Conservation (phyloP, 2,888 invertebrate genomes). For the Hermodice carunculata region DNA sequence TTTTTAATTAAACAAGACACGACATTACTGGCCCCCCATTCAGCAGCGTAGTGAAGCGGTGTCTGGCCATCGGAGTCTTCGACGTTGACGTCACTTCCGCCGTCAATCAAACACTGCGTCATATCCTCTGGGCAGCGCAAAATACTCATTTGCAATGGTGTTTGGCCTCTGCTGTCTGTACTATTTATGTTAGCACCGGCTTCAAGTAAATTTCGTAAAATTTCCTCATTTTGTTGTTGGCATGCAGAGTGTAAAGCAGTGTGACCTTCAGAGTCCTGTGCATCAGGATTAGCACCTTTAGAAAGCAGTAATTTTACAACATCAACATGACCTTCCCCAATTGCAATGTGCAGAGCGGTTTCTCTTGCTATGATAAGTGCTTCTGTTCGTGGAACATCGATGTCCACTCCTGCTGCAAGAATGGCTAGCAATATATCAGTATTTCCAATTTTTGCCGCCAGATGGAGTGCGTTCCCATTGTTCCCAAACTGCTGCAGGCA, state of each 20-base stretch:
- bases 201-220: conserved; percentile 27
- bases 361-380: background rate
- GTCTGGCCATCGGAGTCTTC: conserved; percentile 31
- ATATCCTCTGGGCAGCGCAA: background rate
- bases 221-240: conserved; percentile 9
- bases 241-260: conserved; percentile 38
- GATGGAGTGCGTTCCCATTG: conserved; percentile 8
- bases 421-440: background rate
- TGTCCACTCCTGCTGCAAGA: conserved; percentile 4
- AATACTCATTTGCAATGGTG: conserved; percentile 29
- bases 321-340: conserved; percentile 80
- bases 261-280: conserved; percentile 21
- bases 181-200: conserved; percentile 23
- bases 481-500: background rate
- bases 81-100: conserved; percentile 24
- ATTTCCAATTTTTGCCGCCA: conserved; percentile 2
- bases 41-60: conserved; percentile 35
- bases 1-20: conserved; percentile 20
- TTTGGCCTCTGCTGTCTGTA: conserved; percentile 28
- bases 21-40: conserved; percentile 18
- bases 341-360: conserved; percentile 83
- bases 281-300: conserved; percentile 20
- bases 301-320: conserved; percentile 71
- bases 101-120: conserved; percentile 21
- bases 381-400: background rate